A percentile compares a stretch with the other conserved stretches of the same genome.
phyloP scores from a whole-genome alignment of 1,140 invertebrate genomes.

The Aphis gossypii region DNA sequence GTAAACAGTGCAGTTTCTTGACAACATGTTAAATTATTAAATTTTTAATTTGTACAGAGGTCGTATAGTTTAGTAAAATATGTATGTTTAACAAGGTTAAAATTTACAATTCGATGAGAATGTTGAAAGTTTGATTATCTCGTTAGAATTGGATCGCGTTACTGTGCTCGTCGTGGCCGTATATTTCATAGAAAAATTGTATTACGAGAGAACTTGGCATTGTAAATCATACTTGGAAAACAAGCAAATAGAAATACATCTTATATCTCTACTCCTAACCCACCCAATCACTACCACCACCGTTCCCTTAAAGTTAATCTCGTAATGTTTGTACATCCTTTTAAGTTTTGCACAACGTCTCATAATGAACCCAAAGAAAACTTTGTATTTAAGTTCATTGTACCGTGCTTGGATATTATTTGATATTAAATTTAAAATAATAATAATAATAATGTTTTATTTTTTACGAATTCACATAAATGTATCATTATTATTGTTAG shows the following conservation, averaged over 20 bases:
- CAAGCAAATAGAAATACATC: slow-evolving; percentile 22
- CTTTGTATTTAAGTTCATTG: background rate
- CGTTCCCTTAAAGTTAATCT: slow-evolving; percentile 33
- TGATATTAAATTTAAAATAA: background rate
- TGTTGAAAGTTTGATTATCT: slow-evolving; percentile 31
- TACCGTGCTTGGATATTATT: background rate
- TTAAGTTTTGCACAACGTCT: slow-evolving; percentile 22
- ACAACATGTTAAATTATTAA: background rate
- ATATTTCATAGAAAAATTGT: slow-evolving; percentile 43
- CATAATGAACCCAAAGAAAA: slow-evolving; percentile 20
- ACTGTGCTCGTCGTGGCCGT: background rate
- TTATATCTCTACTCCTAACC: background rate
- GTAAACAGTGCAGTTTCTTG: background rate
- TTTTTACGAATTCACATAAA: background rate
- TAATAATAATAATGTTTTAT: slow-evolving; percentile 1
- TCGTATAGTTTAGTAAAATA: background rate
- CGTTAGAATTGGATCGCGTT: background rate
- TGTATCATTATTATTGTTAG: background rate
- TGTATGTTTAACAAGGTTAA: slow-evolving; percentile 10
- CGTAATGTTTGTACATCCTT: slow-evolving; percentile 44
- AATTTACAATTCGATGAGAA: background rate
- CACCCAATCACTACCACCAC: background rate
- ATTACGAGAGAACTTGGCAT: slow-evolving; percentile 28
- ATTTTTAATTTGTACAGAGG: background rate
- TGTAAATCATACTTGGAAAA: slow-evolving; percentile 48